A percentile compares a stretch with the other conserved stretches of the same genome.
Conservation (phyloP, 2,797 vertebrate genomes). For the Danio jaintianensis region DNA sequence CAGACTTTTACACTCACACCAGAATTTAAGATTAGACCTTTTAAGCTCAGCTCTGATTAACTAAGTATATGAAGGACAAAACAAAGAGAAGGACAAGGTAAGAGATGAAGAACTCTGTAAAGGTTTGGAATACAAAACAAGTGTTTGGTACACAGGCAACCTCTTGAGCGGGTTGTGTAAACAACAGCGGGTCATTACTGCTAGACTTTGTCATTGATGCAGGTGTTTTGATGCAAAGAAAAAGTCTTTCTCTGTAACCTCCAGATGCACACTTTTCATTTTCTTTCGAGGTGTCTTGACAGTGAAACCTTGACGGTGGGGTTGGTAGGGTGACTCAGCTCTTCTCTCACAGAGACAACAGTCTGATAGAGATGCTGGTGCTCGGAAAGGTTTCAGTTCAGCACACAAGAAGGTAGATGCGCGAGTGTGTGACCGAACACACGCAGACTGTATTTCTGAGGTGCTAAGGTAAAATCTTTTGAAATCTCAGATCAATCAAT, state of each 20-base stretch:
- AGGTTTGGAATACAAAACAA: conserved; percentile 9
- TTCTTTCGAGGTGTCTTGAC: conserved; percentile 17
- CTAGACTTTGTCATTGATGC: conserved; percentile 20
- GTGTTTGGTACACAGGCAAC: conserved; percentile 3
- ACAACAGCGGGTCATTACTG: conserved; percentile 21
- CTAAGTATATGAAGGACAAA: conserved; percentile 11
- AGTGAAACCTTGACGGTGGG: conserved; percentile 26
- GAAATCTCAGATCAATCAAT: background rate
- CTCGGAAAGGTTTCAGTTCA: conserved; percentile 42
- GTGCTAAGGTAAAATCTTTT: background rate
- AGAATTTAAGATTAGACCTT: conserved; percentile 26
- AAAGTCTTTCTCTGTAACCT: conserved; percentile 12
- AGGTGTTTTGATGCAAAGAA: conserved; percentile 3
- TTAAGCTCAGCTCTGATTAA: conserved; percentile 29
- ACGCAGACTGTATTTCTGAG: background rate
- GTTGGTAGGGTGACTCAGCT: conserved; percentile 37
- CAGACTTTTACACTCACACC: background rate
- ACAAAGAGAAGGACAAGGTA: conserved; percentile 9
- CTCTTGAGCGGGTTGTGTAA: conserved; percentile 8
- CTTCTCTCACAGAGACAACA: conserved; percentile 45
- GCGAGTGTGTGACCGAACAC: background rate
- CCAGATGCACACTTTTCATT: conserved; percentile 13
- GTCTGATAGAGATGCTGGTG: conserved; percentile 32
- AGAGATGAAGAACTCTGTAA: background rate
- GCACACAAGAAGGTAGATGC: conserved; percentile 9